phyloP scores from a whole-genome alignment of 64 coral and sea anemone species.

The Hydrozoanthus tunicans region DNA sequence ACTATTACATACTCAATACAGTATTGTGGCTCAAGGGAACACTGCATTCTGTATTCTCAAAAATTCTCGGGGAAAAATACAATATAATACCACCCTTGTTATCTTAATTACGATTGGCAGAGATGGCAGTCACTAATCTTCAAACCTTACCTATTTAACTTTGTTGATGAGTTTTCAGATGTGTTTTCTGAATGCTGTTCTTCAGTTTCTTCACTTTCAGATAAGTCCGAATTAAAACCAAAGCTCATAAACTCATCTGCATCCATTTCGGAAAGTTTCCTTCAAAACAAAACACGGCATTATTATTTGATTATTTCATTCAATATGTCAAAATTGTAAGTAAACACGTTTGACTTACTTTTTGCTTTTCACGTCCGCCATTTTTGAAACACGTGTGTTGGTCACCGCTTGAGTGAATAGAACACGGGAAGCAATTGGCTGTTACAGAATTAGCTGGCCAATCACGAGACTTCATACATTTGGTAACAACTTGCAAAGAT shows the following conservation, averaged over 20 bases:
- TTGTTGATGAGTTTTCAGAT: not conserved
- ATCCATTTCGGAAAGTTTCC: conserved; percentile 46
- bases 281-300: not conserved
- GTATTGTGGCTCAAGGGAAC: no score
- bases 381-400: conserved; percentile 55
- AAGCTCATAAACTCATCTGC: conserved; percentile 55
- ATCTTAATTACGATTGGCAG: no score
- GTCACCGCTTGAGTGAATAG: not conserved
- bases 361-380: conserved; percentile 45
- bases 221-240: conserved; percentile 34
- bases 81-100: no score
- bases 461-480: conserved; percentile 18
- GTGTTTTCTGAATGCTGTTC: not conserved
- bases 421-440: conserved; percentile 16
- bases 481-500: not conserved
- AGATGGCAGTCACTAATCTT: not conserved
- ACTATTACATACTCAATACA: no score
- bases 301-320: not conserved
- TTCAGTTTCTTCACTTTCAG: conserved; percentile 33
- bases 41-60: no score
- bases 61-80: no score
- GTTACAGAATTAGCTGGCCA: not conserved
- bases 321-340: not conserved
- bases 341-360: not conserved
- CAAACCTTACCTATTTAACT: conserved; percentile 6